These are phyloP conservation scores for Steatocranus sp. DNA, from an alignment of 2,797 vertebrate genomes.

Conservation along the genomic window DNA sequence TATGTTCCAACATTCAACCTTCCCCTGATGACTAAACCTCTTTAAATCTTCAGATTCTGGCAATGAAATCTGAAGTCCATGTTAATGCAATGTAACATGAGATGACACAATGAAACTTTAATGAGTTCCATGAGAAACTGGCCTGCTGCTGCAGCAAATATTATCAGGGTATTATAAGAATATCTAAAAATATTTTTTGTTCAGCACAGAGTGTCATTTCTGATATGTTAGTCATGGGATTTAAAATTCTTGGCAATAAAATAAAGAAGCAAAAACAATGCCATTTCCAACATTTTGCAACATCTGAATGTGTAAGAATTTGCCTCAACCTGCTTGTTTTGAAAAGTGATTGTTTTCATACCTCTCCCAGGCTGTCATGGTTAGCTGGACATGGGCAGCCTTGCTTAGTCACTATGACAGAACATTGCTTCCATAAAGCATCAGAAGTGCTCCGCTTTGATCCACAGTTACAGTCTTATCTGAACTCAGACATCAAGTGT, in stretches of 20 bases:
- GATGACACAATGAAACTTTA: constrained; percentile 50
- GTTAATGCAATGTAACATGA: constrained; percentile 15
- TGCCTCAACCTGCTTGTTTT: constrained; percentile 11
- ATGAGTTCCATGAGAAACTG: constrained; percentile 35
- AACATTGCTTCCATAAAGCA: constrained; percentile 40
- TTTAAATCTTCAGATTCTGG: background rate
- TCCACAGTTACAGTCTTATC: constrained; percentile 37
- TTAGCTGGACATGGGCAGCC: constrained; percentile 43
- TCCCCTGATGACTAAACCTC: background rate
- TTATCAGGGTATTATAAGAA: constrained; percentile 40
- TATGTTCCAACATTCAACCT: background rate
- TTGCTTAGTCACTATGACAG: constrained; percentile 56
- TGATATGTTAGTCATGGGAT: background rate
- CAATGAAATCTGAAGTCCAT: background rate
- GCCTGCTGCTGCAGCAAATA: constrained; percentile 25
- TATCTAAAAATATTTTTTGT: constrained; percentile 19
- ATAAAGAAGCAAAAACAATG: constrained; percentile 17
- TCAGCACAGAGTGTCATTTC: background rate
- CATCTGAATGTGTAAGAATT: constrained; percentile 28
- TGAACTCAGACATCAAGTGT: constrained; percentile 25
- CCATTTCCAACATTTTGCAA: constrained; percentile 6
- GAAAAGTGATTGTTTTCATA: constrained; percentile 24
- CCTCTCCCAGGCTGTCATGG: constrained; percentile 36
- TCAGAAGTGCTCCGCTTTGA: constrained; percentile 38
- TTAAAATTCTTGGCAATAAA: constrained; percentile 2